phyloP scores from a whole-genome alignment of 2,888 invertebrate species.

The Lithophane semibrunnea region DNA sequence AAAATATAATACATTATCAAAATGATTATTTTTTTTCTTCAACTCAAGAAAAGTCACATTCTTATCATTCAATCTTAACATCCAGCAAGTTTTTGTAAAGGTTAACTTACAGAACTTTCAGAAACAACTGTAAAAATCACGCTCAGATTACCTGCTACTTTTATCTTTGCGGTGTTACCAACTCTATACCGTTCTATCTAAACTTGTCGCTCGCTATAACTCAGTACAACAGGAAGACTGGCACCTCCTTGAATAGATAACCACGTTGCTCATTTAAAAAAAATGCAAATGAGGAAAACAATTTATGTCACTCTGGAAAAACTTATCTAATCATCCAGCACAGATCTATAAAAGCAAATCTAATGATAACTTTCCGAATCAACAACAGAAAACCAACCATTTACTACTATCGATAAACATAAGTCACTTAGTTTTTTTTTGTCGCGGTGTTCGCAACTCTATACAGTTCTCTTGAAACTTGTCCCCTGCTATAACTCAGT shows the following conservation, averaged over 20 bases:
- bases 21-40: background rate
- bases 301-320: no score
- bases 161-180: constrained; percentile 8
- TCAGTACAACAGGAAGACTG: constrained; percentile 58
- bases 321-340: no score
- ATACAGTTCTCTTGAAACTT: no score
- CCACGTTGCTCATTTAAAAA: constrained; percentile 45
- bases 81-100: background rate
- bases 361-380: no score
- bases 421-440: no score
- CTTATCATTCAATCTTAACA: background rate
- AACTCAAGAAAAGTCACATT: background rate
- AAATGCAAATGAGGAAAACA: no score
- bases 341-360: no score
- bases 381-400: no score
- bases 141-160: no score
- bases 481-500: constrained; percentile 35
- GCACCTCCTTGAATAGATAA: constrained; percentile 63
- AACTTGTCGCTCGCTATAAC: constrained; percentile 50
- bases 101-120: background rate
- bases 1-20: background rate
- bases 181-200: constrained; percentile 30
- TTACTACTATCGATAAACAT: no score
- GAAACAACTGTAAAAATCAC: no score
- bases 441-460: no score